phyloP scores from a whole-genome alignment of 2,888 invertebrate genomes.

The Hecatera dysodea region DNA sequence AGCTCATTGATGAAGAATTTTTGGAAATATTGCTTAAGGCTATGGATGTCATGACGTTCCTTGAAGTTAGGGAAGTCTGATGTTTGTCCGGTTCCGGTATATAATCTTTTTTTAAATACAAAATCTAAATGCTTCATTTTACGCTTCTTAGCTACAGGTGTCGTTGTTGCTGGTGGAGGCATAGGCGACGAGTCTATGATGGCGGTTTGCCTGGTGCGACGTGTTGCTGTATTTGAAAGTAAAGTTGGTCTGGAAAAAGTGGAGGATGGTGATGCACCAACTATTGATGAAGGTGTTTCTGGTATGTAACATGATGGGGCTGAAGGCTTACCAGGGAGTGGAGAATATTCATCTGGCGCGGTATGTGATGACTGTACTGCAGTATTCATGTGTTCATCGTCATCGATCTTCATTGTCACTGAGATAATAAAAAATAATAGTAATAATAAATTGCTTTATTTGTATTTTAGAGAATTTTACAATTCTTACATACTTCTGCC shows the following conservation, averaged over 20 bases:
- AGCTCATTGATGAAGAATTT: conserved; percentile 19
- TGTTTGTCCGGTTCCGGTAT: conserved; percentile 20
- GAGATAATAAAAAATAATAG: too few species aligned
- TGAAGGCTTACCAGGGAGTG: conserved; percentile 18
- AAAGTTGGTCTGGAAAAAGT: conserved; percentile 18
- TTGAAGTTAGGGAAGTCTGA: conserved; percentile 1
- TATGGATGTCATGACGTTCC: conserved; percentile 15
- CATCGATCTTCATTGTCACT: conserved; percentile 20
- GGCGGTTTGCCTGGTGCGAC: conserved; percentile 13
- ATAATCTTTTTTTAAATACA: conserved; percentile 22
- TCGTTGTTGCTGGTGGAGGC: conserved; percentile 20
- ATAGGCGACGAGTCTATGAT: conserved; percentile 23
- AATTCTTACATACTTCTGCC: too few species aligned
- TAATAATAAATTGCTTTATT: too few species aligned
- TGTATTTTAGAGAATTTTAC: too few species aligned
- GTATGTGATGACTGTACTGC: conserved; percentile 16
- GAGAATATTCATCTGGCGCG: conserved; percentile 17
- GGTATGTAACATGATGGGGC: conserved; percentile 22
- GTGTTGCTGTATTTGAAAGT: conserved; percentile 7
- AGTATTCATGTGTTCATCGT: conserved; percentile 9
- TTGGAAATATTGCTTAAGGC: conserved; percentile 22
- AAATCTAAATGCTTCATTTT: conserved; percentile 31
- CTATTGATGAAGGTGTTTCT: conserved; percentile 24
- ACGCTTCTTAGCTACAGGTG: conserved; percentile 25
- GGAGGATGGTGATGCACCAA: conserved; percentile 10